Percentiles rank a stretch among this genome's conserved stretches.
Evolutionary conservation across 2,113 vertebrate genomes (phyloP).

Genomic region (Calcarius ornatus): DNA sequence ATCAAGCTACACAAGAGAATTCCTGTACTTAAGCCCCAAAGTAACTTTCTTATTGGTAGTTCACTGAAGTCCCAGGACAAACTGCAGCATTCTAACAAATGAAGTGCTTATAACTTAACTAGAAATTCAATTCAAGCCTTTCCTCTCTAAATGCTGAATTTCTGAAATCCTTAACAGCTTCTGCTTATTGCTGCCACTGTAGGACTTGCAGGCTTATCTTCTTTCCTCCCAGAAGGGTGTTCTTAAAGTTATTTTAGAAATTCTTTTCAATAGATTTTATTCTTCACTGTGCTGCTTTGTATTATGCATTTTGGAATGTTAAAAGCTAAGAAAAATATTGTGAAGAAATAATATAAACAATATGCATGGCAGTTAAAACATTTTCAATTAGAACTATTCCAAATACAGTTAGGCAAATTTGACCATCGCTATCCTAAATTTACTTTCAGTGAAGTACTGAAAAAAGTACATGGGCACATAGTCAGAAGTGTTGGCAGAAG

Average conservation of each 20-base stretch:
- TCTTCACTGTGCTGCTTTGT: not conserved
- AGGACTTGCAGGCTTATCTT: not conserved
- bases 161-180: not conserved
- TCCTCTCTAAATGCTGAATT: not conserved
- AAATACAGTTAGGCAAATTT: not conserved
- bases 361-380: not conserved
- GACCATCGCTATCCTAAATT: not conserved
- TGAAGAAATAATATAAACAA: not conserved
- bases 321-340: not conserved
- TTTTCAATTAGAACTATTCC: not conserved
- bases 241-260: not conserved
- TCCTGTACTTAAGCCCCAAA: not conserved
- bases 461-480: not conserved
- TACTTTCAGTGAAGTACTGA: not conserved
- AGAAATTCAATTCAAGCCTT: too few species aligned
- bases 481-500: not conserved
- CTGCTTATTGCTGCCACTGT: not conserved
- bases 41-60: not conserved
- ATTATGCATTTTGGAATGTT: not conserved
- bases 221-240: not conserved
- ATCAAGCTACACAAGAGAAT: not conserved
- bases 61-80: not conserved
- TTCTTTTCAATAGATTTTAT: not conserved
- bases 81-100: not conserved
- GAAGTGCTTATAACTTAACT: not conserved